Conservation (phyloP, 2,888 invertebrate species). For the Nowickia ferox region DNA sequence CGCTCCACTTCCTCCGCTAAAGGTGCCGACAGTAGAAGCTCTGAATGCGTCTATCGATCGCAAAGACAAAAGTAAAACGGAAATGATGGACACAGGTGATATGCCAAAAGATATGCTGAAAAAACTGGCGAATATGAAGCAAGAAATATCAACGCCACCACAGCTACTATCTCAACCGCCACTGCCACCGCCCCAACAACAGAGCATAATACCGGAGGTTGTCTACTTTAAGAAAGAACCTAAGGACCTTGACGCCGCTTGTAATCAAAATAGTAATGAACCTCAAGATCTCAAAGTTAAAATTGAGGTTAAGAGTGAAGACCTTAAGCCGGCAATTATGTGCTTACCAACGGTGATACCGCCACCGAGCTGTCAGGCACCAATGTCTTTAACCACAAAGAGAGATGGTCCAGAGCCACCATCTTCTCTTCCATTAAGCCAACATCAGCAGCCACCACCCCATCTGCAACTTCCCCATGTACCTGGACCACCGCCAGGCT, state of each 20-base stretch:
- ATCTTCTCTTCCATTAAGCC: constrained; percentile 31
- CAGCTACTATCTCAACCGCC: constrained; percentile 70
- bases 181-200: constrained; percentile 51
- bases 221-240: constrained; percentile 85
- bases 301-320: constrained; percentile 85
- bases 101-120: constrained; percentile 81
- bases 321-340: constrained; percentile 79
- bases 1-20: constrained; percentile 74
- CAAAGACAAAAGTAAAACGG: constrained; percentile 77
- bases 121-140: constrained; percentile 83
- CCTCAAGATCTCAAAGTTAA: constrained; percentile 90
- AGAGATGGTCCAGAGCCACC: constrained; percentile 42
- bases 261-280: constrained; percentile 84
- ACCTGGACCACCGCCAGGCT: constrained; percentile 76
- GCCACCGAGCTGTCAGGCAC: constrained; percentile 34
- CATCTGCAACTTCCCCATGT: constrained; percentile 76
- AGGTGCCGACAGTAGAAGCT: constrained; percentile 80
- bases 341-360: constrained; percentile 70
- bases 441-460: constrained; percentile 65
- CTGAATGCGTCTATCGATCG: constrained; percentile 79
- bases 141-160: constrained; percentile 78
- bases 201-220: constrained; percentile 82
- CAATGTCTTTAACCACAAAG: constrained; percentile 66
- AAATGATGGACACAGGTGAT: constrained; percentile 73
- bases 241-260: constrained; percentile 83